Conservation (phyloP, 35 echinoderm and acorn worm genomes). For the Lytechinus variegatus region DNA sequence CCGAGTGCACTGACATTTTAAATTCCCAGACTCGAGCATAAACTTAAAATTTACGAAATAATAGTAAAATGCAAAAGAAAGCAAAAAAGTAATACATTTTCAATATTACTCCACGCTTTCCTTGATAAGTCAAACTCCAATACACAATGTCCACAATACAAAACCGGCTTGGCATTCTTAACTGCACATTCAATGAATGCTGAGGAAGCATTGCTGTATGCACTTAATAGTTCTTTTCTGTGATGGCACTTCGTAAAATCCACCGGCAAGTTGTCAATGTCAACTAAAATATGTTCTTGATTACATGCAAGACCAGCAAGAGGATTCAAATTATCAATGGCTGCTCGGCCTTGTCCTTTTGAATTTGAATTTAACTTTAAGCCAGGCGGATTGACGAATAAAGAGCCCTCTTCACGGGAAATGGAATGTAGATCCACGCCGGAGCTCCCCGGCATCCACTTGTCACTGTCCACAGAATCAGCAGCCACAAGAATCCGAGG, state of each 20-base stretch:
- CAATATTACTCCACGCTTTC: neutral
- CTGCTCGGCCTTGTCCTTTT: neutral
- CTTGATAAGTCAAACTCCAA: neutral
- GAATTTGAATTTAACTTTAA: conserved; percentile 19
- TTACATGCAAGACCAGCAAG: neutral
- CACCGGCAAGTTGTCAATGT: neutral
- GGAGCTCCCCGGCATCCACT: neutral
- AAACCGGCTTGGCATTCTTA: conserved; percentile 14
- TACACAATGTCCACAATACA: neutral
- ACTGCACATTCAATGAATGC: conserved; percentile 38
- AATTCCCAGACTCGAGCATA: too few species aligned
- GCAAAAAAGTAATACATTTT: neutral
- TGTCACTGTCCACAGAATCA: neutral
- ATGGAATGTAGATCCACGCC: neutral
- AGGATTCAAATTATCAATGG: neutral
- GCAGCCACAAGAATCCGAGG: neutral
- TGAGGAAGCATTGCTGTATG: conserved; percentile 30
- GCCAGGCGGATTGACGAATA: neutral
- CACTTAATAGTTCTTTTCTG: neutral
- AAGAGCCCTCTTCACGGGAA: neutral
- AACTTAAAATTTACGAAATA: too few species aligned
- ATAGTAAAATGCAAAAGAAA: too few species aligned
- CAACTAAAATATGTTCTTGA: neutral
- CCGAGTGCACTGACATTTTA: too few species aligned
- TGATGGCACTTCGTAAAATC: conserved; percentile 15